Percentiles rank a stretch among this genome's conserved stretches.
Conservation (phyloP, 2,797 vertebrate species). For the Eospalax fontanierii region DNA sequence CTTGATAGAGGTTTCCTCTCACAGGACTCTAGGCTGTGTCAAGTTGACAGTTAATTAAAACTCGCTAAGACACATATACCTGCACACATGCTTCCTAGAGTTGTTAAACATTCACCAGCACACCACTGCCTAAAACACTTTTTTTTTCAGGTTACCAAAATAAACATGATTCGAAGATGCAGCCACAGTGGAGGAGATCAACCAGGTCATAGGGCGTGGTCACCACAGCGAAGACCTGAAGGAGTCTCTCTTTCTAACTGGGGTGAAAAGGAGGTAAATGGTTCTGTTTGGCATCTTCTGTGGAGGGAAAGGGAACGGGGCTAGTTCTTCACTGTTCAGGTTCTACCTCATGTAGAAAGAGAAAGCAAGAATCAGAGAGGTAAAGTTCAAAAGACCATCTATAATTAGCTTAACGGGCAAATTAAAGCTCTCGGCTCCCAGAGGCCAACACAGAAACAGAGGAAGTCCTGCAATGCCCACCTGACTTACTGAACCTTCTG, state of each 20-base stretch:
- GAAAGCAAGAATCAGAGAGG: conserved; percentile 52
- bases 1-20: background rate
- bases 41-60: background rate
- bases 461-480: background rate
- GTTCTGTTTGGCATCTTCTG: background rate
- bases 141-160: conserved; percentile 6
- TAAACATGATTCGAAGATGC: conserved; percentile 35
- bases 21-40: background rate
- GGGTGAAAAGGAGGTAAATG: background rate
- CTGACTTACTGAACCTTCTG: background rate
- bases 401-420: conserved; percentile 70
- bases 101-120: background rate
- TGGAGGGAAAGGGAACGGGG: background rate
- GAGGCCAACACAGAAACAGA: background rate
- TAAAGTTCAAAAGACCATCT: conserved; percentile 53
- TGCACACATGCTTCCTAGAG: background rate
- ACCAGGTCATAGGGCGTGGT: background rate
- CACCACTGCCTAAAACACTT: background rate
- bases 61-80: background rate
- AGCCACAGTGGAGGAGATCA: background rate
- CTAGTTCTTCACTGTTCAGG: conserved; percentile 43
- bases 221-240: background rate
- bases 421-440: conserved; percentile 61
- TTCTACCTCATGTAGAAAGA: conserved; percentile 44
- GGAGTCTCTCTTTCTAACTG: conserved; percentile 5